Conservation (phyloP, 2,888 invertebrate genomes). For the Diabrotica balteata region DNA sequence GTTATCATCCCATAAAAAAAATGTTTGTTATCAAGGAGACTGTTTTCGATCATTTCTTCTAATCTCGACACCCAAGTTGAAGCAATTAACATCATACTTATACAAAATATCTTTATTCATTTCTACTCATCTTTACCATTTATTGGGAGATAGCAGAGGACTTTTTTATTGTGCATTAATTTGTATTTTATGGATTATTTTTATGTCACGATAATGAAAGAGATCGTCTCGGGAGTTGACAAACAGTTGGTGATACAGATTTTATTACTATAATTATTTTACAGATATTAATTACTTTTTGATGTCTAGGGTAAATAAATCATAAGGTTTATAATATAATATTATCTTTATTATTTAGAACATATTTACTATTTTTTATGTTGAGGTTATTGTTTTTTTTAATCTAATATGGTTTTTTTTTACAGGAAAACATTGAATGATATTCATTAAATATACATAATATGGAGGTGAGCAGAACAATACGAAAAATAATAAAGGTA, state of each 20-base stretch:
- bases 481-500: too few species aligned
- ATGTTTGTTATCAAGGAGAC: too few species aligned
- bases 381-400: too few species aligned
- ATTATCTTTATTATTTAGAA: not conserved
- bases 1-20: too few species aligned
- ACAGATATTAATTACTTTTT: constrained; percentile 3
- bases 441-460: too few species aligned
- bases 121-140: not conserved
- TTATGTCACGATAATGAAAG: constrained; percentile 40
- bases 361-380: too few species aligned
- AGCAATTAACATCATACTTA: constrained; percentile 8
- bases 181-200: constrained; percentile 36
- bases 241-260: constrained; percentile 39
- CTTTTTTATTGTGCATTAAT: constrained; percentile 39
- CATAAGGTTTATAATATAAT: not conserved
- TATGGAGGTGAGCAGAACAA: too few species aligned
- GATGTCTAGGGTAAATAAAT: not conserved
- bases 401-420: too few species aligned
- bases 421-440: too few species aligned
- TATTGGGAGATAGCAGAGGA: not conserved
- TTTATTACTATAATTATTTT: constrained; percentile 33
- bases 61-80: constrained; percentile 12
- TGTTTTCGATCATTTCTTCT: not conserved
- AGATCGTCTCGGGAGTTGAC: constrained; percentile 38
- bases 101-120: not conserved